Conservation (phyloP, 2,113 vertebrate genomes). For the Callionymus lyra region DNA sequence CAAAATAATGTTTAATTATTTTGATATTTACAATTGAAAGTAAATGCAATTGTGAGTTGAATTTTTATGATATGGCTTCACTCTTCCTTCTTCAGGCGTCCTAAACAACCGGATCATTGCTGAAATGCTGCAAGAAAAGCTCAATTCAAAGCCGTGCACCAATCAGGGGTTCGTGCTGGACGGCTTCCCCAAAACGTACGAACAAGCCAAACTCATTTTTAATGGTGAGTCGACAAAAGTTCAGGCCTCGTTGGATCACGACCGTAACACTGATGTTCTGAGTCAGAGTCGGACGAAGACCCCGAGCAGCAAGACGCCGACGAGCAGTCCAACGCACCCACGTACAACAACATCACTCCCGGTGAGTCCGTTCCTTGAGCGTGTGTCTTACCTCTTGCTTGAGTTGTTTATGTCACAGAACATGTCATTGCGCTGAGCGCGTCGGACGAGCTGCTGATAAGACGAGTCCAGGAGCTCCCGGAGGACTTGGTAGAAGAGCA, state of each 20-base stretch:
- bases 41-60: too few relatives aligned
- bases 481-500: constrained; percentile 67
- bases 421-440: constrained; percentile 76
- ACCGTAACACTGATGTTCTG: not conserved
- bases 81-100: not conserved
- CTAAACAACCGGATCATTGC: too few relatives aligned
- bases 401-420: constrained; percentile 65
- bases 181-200: constrained; percentile 77
- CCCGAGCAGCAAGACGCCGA: constrained; percentile 49
- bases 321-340: constrained; percentile 37
- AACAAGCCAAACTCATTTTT: constrained; percentile 78
- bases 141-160: constrained; percentile 78
- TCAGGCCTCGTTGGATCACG: not conserved
- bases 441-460: constrained; percentile 78
- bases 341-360: constrained; percentile 74
- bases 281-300: constrained; percentile 54
- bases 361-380: constrained; percentile 53
- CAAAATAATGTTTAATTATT: too few relatives aligned
- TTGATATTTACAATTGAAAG: too few relatives aligned
- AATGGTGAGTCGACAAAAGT: constrained; percentile 68
- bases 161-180: constrained; percentile 92
- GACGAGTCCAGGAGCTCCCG: constrained; percentile 73
- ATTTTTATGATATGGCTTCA: too few relatives aligned
- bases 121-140: constrained; percentile 73
- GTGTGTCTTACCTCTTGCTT: constrained; percentile 1